A percentile compares a stretch with the other conserved stretches of the same genome.
phyloP scores from a whole-genome alignment of 1,140 invertebrate species.

The Lucilia cuprina region DNA sequence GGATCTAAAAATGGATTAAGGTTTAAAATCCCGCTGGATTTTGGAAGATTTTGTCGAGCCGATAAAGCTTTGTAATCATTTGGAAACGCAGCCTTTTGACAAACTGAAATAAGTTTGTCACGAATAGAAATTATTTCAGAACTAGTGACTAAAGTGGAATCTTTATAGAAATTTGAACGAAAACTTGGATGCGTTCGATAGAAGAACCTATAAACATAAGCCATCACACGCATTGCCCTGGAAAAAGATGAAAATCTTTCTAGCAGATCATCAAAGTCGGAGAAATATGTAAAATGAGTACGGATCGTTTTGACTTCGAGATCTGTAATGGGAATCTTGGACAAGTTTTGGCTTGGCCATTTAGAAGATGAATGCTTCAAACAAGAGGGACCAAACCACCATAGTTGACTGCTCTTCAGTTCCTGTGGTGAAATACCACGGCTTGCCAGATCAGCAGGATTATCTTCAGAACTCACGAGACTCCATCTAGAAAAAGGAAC shows the following conservation, averaged over 20 bases:
- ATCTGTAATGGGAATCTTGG: not conserved
- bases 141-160: not conserved
- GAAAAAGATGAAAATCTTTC: not conserved
- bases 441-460: slow-evolving; percentile 63
- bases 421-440: slow-evolving; percentile 46
- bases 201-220: not conserved
- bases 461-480: slow-evolving; percentile 50
- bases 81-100: not conserved
- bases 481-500: slow-evolving; percentile 53
- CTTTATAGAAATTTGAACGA: not conserved
- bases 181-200: not conserved
- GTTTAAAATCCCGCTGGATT: not conserved
- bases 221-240: not conserved
- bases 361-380: not conserved
- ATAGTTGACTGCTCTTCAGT: not conserved
- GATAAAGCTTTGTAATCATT: not conserved
- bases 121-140: not conserved
- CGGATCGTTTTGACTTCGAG: not conserved
- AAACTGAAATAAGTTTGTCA: not conserved
- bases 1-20: not conserved
- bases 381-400: not conserved
- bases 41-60: not conserved
- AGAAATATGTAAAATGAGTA: not conserved
- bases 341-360: not conserved
- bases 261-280: not conserved